Percentiles rank a stretch among this genome's conserved stretches.
Conservation (phyloP, 2,888 invertebrate genomes). For the Blastobasis adustella region DNA sequence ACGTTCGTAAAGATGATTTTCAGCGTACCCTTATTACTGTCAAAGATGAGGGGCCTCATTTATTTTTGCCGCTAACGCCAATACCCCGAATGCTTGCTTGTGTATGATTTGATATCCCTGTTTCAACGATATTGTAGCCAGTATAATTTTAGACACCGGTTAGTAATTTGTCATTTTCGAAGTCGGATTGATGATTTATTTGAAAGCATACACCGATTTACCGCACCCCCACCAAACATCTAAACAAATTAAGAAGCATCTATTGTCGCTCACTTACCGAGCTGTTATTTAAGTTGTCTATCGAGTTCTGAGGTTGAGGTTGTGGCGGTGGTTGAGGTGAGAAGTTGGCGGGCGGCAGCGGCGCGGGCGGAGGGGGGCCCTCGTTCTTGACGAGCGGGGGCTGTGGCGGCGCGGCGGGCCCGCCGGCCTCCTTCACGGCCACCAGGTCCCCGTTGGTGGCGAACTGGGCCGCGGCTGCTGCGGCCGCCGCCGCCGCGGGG, state of each 20-base stretch:
- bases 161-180: too few relatives aligned
- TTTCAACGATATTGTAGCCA: too few relatives aligned
- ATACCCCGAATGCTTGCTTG: too few relatives aligned
- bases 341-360: constrained; percentile 61
- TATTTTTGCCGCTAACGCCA: too few relatives aligned
- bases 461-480: constrained; percentile 76
- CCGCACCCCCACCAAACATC: too few relatives aligned
- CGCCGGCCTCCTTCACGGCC: constrained; percentile 63
- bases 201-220: too few relatives aligned
- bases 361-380: constrained; percentile 63
- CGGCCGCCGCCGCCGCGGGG: constrained; percentile 78
- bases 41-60: too few relatives aligned
- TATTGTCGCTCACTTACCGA: constrained; percentile 41
- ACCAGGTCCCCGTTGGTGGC: constrained; percentile 72
- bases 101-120: too few relatives aligned
- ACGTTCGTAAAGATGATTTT: too few relatives aligned
- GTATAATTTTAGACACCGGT: too few relatives aligned
- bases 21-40: too few relatives aligned
- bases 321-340: constrained; percentile 62
- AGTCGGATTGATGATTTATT: too few relatives aligned
- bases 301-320: constrained; percentile 65
- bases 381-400: constrained; percentile 70
- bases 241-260: not conserved
- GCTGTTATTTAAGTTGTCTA: constrained; percentile 74
- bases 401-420: constrained; percentile 52